Conservation (phyloP, 1,140 invertebrate genomes). For the Babylonia areolata region DNA sequence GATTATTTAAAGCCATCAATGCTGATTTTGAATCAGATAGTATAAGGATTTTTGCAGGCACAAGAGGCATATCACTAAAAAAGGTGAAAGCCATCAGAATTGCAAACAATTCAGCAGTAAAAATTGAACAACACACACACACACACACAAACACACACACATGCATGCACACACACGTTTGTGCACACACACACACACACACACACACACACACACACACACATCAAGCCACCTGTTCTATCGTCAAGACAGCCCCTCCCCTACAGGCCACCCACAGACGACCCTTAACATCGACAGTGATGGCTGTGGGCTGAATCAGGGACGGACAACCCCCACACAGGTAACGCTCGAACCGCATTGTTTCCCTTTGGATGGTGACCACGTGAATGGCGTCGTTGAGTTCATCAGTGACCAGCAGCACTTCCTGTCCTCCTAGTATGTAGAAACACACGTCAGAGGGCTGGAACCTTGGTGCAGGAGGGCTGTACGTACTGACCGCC, state of each 20-base stretch:
- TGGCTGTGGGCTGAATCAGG: not conserved
- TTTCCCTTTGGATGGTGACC: not conserved
- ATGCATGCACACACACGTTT: too few species aligned
- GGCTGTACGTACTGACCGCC: not conserved
- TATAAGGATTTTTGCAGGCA: too few species aligned
- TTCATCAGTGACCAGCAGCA: conserved; percentile 14
- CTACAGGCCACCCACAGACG: conserved; percentile 11
- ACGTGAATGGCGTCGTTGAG: conserved; percentile 1
- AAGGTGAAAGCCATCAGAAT: too few species aligned
- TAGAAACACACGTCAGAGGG: conserved; percentile 21
- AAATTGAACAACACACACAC: too few species aligned
- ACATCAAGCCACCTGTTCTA: not conserved
- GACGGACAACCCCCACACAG: not conserved
- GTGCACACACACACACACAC: too few species aligned
- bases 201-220: too few species aligned
- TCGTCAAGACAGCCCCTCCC: not conserved
- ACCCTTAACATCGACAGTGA: not conserved
- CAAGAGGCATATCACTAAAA: too few species aligned
- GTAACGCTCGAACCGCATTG: not conserved
- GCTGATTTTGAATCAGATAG: too few species aligned
- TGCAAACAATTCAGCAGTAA: too few species aligned
- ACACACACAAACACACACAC: too few species aligned
- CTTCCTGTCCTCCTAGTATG: not conserved
- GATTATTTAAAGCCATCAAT: too few species aligned
- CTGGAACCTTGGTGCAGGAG: not conserved